A percentile compares a stretch with the other conserved stretches of the same genome.
Evolutionary conservation across 2,113 vertebrate genomes (phyloP).

Genomic region (Prunella fulvescens): DNA sequence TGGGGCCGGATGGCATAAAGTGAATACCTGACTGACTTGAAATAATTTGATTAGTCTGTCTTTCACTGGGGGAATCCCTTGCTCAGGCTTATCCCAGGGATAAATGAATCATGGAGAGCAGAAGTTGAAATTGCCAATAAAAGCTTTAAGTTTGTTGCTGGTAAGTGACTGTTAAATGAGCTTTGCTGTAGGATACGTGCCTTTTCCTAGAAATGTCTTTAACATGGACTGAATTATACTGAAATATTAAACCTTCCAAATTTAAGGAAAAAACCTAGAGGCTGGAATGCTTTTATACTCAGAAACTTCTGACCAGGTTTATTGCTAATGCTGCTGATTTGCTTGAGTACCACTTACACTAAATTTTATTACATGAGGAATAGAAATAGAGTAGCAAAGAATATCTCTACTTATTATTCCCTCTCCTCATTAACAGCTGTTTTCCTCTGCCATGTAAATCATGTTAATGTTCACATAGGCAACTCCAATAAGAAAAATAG

Average conservation of each 20-base stretch:
- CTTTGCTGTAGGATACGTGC: not conserved
- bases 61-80: not conserved
- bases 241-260: not conserved
- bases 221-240: not conserved
- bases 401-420: not conserved
- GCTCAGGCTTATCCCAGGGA: not conserved
- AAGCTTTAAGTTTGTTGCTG: not conserved
- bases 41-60: conserved; percentile 30
- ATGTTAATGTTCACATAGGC: not conserved
- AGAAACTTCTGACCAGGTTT: not conserved
- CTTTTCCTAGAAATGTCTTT: conserved; percentile 13
- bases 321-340: not conserved
- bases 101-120: not conserved
- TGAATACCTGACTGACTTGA: not conserved
- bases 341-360: not conserved
- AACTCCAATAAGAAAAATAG: not conserved
- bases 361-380: not conserved
- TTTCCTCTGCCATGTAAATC: not conserved
- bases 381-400: not conserved
- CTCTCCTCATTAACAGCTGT: not conserved
- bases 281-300: not conserved
- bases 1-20: not conserved
- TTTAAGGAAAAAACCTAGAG: not conserved
- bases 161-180: conserved; percentile 20
- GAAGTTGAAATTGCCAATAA: conserved; percentile 5